phyloP scores from a whole-genome alignment of 2,113 vertebrate genomes.

The Petrocephalus microphthalmus region DNA sequence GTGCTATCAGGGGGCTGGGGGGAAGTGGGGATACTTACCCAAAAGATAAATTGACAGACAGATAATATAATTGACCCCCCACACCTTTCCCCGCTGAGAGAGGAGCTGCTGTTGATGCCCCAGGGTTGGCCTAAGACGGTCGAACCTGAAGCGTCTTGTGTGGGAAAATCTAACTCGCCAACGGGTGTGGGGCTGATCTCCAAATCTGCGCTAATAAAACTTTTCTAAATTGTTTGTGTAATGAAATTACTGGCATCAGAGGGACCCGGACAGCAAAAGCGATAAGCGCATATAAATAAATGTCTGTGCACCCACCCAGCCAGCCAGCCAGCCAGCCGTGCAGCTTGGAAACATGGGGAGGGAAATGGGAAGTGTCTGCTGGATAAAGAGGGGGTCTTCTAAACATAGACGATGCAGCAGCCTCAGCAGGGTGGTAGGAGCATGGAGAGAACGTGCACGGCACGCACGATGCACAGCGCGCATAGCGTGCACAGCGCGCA shows the following conservation, averaged over 20 bases:
- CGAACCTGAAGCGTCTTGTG: neutral
- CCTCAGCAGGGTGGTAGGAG: neutral
- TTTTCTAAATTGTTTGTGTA: slow-evolving; percentile 60
- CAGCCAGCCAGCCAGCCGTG: slow-evolving; percentile 21
- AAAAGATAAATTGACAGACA: slow-evolving; percentile 30
- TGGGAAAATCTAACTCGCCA: slow-evolving; percentile 30
- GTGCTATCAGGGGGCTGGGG: neutral
- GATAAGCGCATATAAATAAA: slow-evolving; percentile 66
- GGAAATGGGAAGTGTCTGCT: slow-evolving; percentile 58
- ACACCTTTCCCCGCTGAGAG: slow-evolving; percentile 21
- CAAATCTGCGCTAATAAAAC: slow-evolving; percentile 60
- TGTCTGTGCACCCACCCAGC: slow-evolving; percentile 41
- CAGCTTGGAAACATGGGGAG: slow-evolving; percentile 48
- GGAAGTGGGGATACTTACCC: slow-evolving; percentile 14
- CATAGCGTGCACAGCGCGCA: no score
- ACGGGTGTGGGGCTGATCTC: slow-evolving; percentile 36
- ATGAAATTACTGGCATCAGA: slow-evolving; percentile 49
- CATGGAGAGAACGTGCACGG: neutral
- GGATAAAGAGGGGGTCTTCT: slow-evolving; percentile 40
- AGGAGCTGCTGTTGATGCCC: slow-evolving; percentile 37
- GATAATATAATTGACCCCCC: slow-evolving; percentile 26
- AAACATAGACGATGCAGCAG: slow-evolving; percentile 45
- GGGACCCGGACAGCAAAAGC: slow-evolving; percentile 47
- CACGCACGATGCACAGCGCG: neutral
- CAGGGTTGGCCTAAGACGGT: slow-evolving; percentile 1